Base-by-base conservation (phyloP, 2,888 invertebrate genomes). In the Cinara cedri region DNA sequence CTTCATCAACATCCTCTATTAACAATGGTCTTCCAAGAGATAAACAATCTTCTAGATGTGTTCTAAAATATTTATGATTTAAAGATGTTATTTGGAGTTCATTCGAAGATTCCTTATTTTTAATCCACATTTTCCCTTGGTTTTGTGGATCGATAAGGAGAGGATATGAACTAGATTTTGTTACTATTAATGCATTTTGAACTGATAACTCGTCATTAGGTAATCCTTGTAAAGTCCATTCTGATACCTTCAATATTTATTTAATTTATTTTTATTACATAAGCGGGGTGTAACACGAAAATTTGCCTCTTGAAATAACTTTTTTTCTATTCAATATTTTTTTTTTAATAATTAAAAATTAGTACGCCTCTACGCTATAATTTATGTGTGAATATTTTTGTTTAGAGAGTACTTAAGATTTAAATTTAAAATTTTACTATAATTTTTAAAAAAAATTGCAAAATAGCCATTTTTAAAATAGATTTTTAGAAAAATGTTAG, bases 121-220 rank as follows among this genome's bases (percentile, higher is more conserved):
- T 97, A 74, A 98, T 96, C 98, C 98, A 98, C 87, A 95, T 92
- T 86, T 97, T 98, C 16, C 97, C 98, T 87, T 98, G 98, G 83
- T 92, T 96, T 86, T 98, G 98, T 0, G 98, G 98, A 87, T 98
- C 98, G 10, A 98, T 93, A 34, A 98, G 87, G 46, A 98, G 88
- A 0, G 98, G 97, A 87, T 95, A 98, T 1, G 97, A 95, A 82
- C 96, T 92, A 0, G 97, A 96, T 86, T 96, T 96, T 0, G 97
- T 98, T 1, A 96, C 97, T 83, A 98, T 97, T 1, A 98, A 87
- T 34, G 97, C 98, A 87, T 98, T 98, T 87, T 98, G 97, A 24
- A 97, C 95, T 0, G 97, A 97, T 13, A 98, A 87, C 83, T 97
- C 98, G 86, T 98, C 98, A 85, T 96, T 97, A 1, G 98, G 98